A percentile compares a stretch with the other conserved stretches of the same genome.
phyloP scores from a whole-genome alignment of 2,113 vertebrate species.

The Urocynchramus pylzowi region DNA sequence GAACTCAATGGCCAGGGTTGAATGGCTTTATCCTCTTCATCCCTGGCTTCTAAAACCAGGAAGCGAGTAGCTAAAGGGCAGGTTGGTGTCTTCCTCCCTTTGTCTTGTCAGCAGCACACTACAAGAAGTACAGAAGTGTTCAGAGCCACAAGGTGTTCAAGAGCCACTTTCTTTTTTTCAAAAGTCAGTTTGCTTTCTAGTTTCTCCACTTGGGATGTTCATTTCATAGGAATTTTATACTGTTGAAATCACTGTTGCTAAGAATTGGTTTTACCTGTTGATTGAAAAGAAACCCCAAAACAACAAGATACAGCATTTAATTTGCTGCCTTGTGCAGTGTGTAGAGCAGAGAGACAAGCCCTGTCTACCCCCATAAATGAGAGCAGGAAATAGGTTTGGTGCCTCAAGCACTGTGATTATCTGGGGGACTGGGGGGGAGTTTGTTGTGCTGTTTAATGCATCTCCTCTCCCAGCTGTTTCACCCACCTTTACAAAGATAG shows the following conservation, averaged over 20 bases:
- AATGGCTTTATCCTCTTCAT: background rate
- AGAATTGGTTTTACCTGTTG: background rate
- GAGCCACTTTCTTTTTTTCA: background rate
- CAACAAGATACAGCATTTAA: background rate
- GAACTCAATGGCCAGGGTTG: background rate
- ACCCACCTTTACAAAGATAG: background rate
- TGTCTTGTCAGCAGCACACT: background rate
- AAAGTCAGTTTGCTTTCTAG: background rate
- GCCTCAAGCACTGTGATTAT: background rate
- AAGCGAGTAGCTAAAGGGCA: background rate
- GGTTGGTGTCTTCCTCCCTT: background rate
- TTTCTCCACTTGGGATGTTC: background rate
- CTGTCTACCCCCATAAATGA: background rate
- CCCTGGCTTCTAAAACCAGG: background rate
- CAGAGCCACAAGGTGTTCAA: background rate
- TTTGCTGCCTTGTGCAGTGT: background rate
- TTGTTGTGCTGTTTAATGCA: background rate
- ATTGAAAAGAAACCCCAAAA: background rate
- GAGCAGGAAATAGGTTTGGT: background rate
- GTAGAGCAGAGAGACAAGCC: background rate
- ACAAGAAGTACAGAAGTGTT: background rate
- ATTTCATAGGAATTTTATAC: background rate
- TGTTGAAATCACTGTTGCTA: background rate
- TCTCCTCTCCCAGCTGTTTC: background rate
- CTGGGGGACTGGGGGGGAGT: fast-evolving